Percentiles rank a stretch among this genome's conserved stretches.
Evolutionary conservation across 1,140 invertebrate species (phyloP).

Genomic region (Tribolium madens): DNA sequence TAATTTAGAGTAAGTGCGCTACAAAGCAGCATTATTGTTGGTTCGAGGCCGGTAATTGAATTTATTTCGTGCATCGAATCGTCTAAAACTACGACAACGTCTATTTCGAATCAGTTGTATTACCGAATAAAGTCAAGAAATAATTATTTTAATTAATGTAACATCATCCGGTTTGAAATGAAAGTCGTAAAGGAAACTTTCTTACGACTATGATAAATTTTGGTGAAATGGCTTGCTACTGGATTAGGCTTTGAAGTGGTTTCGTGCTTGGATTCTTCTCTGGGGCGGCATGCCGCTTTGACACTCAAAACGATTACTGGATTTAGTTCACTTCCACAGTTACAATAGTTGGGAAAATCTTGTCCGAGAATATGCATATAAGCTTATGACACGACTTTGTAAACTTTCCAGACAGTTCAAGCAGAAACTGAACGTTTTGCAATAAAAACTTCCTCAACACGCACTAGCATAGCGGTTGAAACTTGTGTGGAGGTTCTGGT

Average conservation of each 20-base stretch:
- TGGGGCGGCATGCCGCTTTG: not conserved
- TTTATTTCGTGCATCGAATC: not conserved
- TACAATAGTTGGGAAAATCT: not conserved
- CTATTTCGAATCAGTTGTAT: not conserved
- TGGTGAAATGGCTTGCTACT: not conserved
- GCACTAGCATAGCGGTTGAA: not conserved
- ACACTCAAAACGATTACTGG: not conserved
- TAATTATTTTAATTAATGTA: not conserved
- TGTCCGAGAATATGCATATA: not conserved
- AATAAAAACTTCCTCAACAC: not conserved
- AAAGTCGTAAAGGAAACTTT: not conserved
- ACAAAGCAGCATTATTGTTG: not conserved
- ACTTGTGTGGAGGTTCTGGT: not conserved
- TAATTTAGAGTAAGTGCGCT: not conserved
- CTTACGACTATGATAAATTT: not conserved
- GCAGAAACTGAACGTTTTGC: not conserved
- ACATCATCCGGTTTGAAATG: not conserved
- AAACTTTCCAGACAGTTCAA: not conserved
- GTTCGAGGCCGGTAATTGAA: not conserved
- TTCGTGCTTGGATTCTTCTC: not conserved
- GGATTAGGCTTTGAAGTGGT: not conserved
- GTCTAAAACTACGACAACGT: not conserved
- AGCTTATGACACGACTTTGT: not conserved
- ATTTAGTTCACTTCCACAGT: not conserved
- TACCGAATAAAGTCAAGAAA: not conserved